Conservation (phyloP, 2,113 vertebrate species). For the Probosciger aterrimus region DNA sequence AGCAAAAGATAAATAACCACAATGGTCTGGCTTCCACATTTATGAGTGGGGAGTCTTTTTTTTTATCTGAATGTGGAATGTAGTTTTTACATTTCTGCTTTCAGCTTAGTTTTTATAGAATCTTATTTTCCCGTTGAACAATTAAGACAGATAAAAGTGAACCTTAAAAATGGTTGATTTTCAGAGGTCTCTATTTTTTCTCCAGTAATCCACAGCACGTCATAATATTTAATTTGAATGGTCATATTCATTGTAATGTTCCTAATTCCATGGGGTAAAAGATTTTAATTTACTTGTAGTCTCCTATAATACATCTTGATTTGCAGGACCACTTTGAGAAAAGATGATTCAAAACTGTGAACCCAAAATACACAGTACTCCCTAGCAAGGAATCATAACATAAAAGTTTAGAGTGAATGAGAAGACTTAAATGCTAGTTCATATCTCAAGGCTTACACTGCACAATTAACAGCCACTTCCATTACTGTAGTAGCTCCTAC, state of each 20-base stretch:
- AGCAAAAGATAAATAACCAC: slow-evolving; percentile 52
- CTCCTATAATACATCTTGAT: background rate
- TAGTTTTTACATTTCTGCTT: slow-evolving; percentile 40
- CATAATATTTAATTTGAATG: background rate
- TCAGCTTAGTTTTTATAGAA: slow-evolving; percentile 11
- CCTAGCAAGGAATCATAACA: background rate
- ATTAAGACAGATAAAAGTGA: background rate
- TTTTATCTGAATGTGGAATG: slow-evolving; percentile 45
- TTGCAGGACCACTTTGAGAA: background rate
- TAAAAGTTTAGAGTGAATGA: background rate
- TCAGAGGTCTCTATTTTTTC: background rate
- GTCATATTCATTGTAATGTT: background rate
- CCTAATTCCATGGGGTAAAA: background rate
- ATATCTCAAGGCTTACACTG: background rate
- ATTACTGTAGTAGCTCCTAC: background rate
- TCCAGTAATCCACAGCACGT: background rate
- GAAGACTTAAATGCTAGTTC: background rate
- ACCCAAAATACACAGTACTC: background rate
- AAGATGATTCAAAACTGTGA: background rate
- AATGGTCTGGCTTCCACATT: slow-evolving; percentile 10
- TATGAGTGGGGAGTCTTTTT: slow-evolving; percentile 14
- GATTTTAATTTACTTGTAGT: background rate
- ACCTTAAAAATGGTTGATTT: background rate
- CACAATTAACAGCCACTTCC: background rate
- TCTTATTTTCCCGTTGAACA: background rate